Evolutionary conservation across 2,888 invertebrate species (phyloP).

Genomic region (Tryphoninae sp.): DNA sequence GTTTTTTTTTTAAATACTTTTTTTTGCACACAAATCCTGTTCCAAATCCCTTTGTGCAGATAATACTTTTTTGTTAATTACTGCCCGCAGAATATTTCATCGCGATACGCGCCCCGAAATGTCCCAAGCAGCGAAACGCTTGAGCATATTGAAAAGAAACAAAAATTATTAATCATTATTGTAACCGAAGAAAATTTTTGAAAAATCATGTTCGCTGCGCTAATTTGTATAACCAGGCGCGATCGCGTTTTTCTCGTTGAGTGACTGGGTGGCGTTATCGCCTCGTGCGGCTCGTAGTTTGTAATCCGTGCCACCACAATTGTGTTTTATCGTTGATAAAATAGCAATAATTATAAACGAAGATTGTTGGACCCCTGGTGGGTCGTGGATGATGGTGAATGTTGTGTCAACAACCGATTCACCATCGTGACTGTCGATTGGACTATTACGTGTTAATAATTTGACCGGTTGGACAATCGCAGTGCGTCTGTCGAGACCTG

Average conservation of each 20-base stretch:
- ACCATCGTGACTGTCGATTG: slow-evolving; percentile 66
- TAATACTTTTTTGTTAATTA: no score
- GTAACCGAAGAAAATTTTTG: neutral
- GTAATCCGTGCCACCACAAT: no score
- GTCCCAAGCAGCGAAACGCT: no score
- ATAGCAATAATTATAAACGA: slow-evolving; percentile 53
- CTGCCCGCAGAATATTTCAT: no score
- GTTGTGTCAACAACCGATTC: slow-evolving; percentile 35
- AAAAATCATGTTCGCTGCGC: slow-evolving; percentile 32
- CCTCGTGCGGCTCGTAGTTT: no score
- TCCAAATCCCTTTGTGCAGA: no score
- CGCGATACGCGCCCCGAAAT: no score
- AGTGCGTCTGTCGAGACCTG: slow-evolving; percentile 41
- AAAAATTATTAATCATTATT: slow-evolving; percentile 24
- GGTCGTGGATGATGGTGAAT: slow-evolving; percentile 60
- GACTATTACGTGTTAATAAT: slow-evolving; percentile 59
- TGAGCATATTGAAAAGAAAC: neutral
- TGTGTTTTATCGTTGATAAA: slow-evolving; percentile 3
- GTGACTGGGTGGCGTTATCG: neutral
- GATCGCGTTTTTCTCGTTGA: slow-evolving; percentile 58
- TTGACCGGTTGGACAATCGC: slow-evolving; percentile 62
- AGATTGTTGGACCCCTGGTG: slow-evolving; percentile 67
- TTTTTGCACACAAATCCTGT: no score
- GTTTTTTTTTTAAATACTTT: neutral
- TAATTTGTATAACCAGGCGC: slow-evolving; percentile 2